Conservation (phyloP, 2,113 vertebrate species). For the Galbula dea region DNA sequence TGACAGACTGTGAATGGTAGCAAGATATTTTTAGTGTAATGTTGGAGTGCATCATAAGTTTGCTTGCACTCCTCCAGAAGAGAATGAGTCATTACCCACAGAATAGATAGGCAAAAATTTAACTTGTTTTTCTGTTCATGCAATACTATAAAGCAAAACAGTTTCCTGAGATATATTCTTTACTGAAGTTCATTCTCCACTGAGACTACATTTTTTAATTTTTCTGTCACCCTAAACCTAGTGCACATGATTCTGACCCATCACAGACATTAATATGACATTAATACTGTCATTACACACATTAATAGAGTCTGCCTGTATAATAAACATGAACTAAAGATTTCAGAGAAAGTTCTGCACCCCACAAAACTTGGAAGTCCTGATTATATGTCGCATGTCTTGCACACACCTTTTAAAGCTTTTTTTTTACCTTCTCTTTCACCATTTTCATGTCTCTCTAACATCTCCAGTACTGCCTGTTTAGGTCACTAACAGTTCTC, state of each 20-base stretch:
- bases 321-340: background rate
- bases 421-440: background rate
- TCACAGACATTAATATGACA: background rate
- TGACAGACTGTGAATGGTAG: background rate
- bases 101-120: background rate
- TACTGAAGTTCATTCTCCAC: background rate
- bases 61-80: background rate
- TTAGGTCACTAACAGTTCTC: background rate
- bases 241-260: background rate
- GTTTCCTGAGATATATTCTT: background rate
- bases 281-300: background rate
- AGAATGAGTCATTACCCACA: slow-evolving; percentile 10
- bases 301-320: background rate
- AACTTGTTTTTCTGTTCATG: background rate
- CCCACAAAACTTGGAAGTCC: background rate
- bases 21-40: slow-evolving; percentile 25
- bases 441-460: background rate
- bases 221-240: background rate
- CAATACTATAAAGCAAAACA: background rate
- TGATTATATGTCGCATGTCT: background rate
- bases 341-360: background rate
- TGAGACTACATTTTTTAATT: background rate
- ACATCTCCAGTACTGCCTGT: background rate
- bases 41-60: background rate
- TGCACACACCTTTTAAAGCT: background rate